These are phyloP conservation scores for Enteromius thamalakanensis DNA, from an alignment of 2,797 vertebrate species.

Conservation along the genomic window DNA sequence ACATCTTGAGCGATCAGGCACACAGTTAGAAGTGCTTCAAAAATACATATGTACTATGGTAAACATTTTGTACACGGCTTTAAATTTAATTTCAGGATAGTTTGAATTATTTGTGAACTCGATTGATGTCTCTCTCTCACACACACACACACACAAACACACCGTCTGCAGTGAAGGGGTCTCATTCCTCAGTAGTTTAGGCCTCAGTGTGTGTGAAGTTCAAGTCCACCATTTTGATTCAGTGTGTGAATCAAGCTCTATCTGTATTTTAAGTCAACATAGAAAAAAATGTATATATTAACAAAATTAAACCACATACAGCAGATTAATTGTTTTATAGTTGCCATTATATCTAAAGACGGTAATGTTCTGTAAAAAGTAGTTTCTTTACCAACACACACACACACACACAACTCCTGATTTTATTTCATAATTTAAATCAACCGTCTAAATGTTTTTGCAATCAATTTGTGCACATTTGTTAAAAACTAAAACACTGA, in stretches of 20 bases:
- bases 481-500: no score
- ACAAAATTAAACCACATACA: neutral
- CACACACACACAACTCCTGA: neutral
- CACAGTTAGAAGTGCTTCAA: neutral
- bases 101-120: neutral
- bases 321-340: neutral
- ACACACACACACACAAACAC: conserved; percentile 22
- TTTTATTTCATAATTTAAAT: neutral
- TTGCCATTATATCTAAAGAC: neutral
- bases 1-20: neutral
- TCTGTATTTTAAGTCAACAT: neutral
- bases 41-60: neutral
- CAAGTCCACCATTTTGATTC: conserved; percentile 45
- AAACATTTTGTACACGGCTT: neutral
- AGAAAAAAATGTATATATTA: neutral
- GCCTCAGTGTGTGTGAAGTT: conserved; percentile 32
- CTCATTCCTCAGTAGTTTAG: conserved; percentile 26
- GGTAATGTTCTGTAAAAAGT: neutral
- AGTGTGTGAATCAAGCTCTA: conserved; percentile 17
- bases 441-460: neutral
- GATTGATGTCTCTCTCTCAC: neutral
- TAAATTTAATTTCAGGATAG: neutral
- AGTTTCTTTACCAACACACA: neutral
- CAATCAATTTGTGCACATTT: neutral
- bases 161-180: neutral